Base-by-base conservation (phyloP, 2,797 vertebrate species). In the Platyrinchus mystaceus region DNA sequence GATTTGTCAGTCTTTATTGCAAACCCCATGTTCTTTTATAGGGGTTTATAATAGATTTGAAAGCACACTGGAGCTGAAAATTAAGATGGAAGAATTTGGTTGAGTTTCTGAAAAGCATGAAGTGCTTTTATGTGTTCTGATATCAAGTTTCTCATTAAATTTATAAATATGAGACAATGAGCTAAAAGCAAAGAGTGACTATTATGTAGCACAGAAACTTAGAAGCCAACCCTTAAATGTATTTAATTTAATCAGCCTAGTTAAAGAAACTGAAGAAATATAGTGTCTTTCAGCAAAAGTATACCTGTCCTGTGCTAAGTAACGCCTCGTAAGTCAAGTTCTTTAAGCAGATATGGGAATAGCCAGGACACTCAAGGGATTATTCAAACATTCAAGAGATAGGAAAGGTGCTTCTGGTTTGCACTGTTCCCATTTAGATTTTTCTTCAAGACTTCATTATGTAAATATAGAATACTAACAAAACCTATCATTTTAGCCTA, bases 1-100 rank as follows among this genome's bases (percentile, higher is more conserved):
- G 16, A 84, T 80, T 12, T 92, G 58, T 82, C 94, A 94, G 37
- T 37, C 94, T 90, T 89, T 91, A 43, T 71, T 70, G 95, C 64
- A 95, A 63, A 56, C 3, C 2, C 26, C 3, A 1, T 7, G 14
- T 66, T 30, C 41, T 67, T 67, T 79, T 78, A 90, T 14, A 82
- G 26, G 6, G 23, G n/a, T 82, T 96, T 95, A 93, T 67, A 96
- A 89, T 9, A 88, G 76, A 69, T 67, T 24, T 79, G 41, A 91
- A 94, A 96, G 68, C 41, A 81, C 34, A 69, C 0, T 26, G 67
- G 59, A 96, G 75, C 28, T 77, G 87, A 80, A 91, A 89, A 63
- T 47, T 82, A 85, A 77, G 59, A 89, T 5, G 8, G 13, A 64
- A 82, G 12, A 84, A 91, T 58, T 26, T 60, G 53, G 32, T 1